Evolutionary conservation across 64 coral and sea anemone species (phyloP).

Genomic region (Orbicella faveolata): DNA sequence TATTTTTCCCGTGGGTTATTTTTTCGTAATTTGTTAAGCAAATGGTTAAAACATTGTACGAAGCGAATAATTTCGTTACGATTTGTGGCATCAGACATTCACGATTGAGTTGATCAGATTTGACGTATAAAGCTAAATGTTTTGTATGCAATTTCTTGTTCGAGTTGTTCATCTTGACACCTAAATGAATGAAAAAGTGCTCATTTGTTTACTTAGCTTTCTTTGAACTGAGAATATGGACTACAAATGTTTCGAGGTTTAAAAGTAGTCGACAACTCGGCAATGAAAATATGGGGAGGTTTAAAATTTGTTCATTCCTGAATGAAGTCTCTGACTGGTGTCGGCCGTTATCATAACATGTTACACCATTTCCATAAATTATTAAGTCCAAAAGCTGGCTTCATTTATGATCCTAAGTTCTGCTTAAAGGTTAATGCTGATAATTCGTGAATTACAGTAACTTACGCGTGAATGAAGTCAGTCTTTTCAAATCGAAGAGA

Average conservation of each 20-base stretch:
- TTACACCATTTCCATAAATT: background rate
- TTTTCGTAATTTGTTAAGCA: background rate
- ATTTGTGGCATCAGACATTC: background rate
- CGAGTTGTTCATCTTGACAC: constrained; percentile 24
- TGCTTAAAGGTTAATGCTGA: background rate
- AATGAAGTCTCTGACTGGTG: background rate
- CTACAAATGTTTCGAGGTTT: background rate
- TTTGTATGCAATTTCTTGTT: background rate
- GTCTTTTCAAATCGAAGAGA: background rate
- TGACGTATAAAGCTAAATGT: background rate
- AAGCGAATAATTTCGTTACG: background rate
- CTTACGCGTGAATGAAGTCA: background rate
- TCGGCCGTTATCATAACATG: background rate
- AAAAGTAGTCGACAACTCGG: background rate
- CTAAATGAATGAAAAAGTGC: constrained; percentile 20
- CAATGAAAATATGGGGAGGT: no score
- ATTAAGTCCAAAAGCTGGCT: background rate
- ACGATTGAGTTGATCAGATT: background rate
- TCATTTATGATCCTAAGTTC: background rate
- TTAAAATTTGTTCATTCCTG: background rate
- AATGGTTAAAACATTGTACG: background rate
- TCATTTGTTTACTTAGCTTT: constrained; percentile 1
- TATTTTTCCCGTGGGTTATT: constrained; percentile 11
- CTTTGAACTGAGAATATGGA: background rate
- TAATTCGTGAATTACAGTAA: background rate